Conservation (phyloP, 2,113 vertebrate species). For the Eidolon helvum region DNA sequence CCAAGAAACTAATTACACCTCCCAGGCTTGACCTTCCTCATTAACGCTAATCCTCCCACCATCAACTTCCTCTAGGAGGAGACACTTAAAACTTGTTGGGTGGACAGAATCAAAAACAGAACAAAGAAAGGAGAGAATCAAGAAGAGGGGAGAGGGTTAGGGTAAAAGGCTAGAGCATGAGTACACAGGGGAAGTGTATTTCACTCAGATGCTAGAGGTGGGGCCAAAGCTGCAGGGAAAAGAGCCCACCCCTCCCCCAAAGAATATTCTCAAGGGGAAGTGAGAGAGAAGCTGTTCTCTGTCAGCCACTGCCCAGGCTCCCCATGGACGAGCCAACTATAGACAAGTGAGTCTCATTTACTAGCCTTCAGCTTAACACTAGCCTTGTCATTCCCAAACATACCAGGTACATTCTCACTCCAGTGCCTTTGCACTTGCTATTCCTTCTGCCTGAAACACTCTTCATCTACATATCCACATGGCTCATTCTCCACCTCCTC, state of each 20-base stretch:
- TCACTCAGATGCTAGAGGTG: background rate
- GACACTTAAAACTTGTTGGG: background rate
- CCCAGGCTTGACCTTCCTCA: background rate
- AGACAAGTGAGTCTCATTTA: background rate
- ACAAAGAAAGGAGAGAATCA: background rate
- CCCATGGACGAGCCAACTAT: background rate
- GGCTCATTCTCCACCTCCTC: background rate
- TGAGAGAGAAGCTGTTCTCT: background rate
- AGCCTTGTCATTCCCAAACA: background rate
- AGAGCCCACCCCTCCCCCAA: background rate
- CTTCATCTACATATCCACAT: background rate
- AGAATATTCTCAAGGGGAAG: background rate
- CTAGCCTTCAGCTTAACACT: background rate
- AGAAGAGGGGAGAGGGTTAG: background rate
- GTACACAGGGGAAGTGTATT: rapidly evolving
- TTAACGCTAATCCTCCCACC: background rate
- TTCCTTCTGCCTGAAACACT: background rate
- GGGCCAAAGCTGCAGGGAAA: background rate
- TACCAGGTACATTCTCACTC: background rate
- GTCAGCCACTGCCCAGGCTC: background rate
- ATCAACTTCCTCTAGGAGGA: background rate
- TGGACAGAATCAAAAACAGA: background rate
- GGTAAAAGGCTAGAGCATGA: background rate
- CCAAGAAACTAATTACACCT: background rate
- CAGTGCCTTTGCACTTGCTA: background rate